Conservation (phyloP, 2,888 invertebrate species). For the Cacoxenus indagator region DNA sequence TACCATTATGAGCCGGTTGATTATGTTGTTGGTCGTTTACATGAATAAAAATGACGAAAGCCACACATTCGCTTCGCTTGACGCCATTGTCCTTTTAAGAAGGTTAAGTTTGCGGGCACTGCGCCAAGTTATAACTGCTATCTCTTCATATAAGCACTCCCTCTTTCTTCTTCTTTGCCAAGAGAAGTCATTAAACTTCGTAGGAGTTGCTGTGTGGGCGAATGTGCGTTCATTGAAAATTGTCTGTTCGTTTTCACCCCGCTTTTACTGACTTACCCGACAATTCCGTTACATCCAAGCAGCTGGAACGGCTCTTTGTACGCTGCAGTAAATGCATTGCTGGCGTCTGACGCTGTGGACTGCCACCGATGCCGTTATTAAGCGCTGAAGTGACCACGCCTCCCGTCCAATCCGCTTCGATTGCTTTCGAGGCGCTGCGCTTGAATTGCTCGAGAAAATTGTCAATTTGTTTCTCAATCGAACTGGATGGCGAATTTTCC, state of each 20-base stretch:
- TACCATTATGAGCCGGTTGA: neutral
- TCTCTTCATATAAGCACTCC: neutral
- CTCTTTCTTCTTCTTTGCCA: neutral
- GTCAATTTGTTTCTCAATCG: slow-evolving; percentile 87
- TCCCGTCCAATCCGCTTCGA: slow-evolving; percentile 73
- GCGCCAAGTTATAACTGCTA: neutral
- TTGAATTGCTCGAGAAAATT: slow-evolving; percentile 87
- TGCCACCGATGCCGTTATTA: slow-evolving; percentile 26
- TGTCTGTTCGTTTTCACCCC: neutral
- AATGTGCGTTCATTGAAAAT: neutral
- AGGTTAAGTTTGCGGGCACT: slow-evolving; percentile 17
- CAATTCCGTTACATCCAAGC: slow-evolving; percentile 62
- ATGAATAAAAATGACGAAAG: neutral
- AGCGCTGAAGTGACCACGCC: slow-evolving; percentile 29
- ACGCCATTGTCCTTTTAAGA: slow-evolving; percentile 17
- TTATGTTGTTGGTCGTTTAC: neutral
- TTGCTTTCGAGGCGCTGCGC: slow-evolving; percentile 82
- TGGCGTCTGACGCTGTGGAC: slow-evolving; percentile 32
- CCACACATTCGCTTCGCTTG: neutral
- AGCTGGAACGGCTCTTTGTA: slow-evolving; percentile 66
- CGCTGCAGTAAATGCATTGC: slow-evolving; percentile 45
- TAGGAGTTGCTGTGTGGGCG: neutral
- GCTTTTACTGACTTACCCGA: slow-evolving; percentile 48
- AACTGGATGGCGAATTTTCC: slow-evolving; percentile 75
- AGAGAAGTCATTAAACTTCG: neutral